Base-by-base conservation (phyloP, 1,140 invertebrate species). In the Lordiphosa clarofinis region DNA sequence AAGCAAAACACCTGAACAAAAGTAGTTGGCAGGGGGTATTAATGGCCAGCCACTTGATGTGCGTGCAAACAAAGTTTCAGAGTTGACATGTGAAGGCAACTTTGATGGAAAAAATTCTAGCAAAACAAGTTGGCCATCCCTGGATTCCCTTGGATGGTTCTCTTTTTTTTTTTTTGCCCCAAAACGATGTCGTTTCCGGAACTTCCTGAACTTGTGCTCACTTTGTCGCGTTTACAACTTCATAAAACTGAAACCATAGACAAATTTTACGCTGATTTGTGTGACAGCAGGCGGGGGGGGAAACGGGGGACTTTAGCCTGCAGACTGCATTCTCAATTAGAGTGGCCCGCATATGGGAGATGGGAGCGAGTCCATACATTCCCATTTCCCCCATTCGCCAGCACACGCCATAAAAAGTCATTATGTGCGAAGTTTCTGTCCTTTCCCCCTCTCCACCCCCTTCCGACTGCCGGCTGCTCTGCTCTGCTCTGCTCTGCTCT, bases 231-330 rank as follows among this genome's bases (percentile, higher is more conserved):
- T 69, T 81, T 81, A 74, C 59, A 62, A 66, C 70, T 55, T 55
- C 76, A 76, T 82, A 72, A 82, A 81, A 75, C 60, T 70, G 64
- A 63, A 66, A 58, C 47, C 53, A 63, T 72, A 82, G 72, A 81
- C 75, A 81, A 75, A 81, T 76, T 81, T 82, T 58, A 82, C 76
- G 62, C 75, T 82, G 75, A 82, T 81, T 81, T 76, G 57, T 81
- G 62, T 58, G 61, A 19, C 19, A 19, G 61, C 59, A 24, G 4
- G 4, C 2, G 21, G 21, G 4, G 4, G 21, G 56, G 59, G 12
- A 24, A 42, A 28, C 1, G 43, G 43, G 28, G 43, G 12, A 19
- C 21, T 12, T 12, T 50, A 60, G 50, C 15, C 57, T 54, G 49
- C 44, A 56, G 49, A 66, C 59, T 74, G 76, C 66, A 67, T 60